Conservation (phyloP, 2,113 vertebrate species). For the Eubucco bourcierii region DNA sequence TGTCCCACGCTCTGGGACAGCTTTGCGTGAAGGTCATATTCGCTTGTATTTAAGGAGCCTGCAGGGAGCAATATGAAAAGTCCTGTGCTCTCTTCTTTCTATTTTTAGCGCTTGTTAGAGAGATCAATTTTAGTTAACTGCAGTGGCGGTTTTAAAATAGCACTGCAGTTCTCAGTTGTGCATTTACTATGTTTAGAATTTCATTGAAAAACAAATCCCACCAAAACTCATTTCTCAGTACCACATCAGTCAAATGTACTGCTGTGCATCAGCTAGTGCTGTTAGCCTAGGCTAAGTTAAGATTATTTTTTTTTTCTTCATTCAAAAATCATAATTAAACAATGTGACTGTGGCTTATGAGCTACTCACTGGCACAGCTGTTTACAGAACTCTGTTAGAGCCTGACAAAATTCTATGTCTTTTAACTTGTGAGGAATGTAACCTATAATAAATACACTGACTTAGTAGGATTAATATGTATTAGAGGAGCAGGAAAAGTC, state of each 20-base stretch:
- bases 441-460: background rate
- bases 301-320: background rate
- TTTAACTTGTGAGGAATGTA: background rate
- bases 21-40: slow-evolving; percentile 67
- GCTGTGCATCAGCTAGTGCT: background rate
- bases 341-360: background rate
- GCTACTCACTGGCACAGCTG: background rate
- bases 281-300: background rate
- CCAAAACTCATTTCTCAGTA: background rate
- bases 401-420: background rate
- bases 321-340: background rate
- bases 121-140: slow-evolving; percentile 79
- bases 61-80: slow-evolving; percentile 71
- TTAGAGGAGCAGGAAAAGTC: background rate
- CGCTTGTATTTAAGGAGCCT: slow-evolving; percentile 65
- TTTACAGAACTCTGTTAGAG: background rate
- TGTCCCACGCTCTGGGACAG: slow-evolving; percentile 61
- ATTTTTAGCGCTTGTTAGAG: slow-evolving; percentile 75
- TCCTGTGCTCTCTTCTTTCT: slow-evolving; percentile 63
- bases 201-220: slow-evolving; percentile 45
- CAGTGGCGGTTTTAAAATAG: slow-evolving; percentile 67
- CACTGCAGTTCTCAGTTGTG: slow-evolving; percentile 49
- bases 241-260: background rate
- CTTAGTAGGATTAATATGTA: background rate
- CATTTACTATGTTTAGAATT: slow-evolving; percentile 69